Conservation (phyloP, 2,113 vertebrate species). For the Spea multiplicata region DNA sequence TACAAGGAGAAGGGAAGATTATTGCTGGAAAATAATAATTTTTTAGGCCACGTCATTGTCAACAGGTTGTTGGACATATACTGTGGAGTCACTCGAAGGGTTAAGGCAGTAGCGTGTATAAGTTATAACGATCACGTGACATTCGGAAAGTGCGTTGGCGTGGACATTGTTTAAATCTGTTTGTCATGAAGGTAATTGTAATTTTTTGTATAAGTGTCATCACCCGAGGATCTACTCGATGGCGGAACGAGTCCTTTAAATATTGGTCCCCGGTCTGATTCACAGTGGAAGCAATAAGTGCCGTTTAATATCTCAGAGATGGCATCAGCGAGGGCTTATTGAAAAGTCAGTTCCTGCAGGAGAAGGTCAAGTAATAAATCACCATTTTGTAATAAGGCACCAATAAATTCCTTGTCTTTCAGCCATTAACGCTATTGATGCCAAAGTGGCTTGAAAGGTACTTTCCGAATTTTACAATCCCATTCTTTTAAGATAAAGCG, state of each 20-base stretch:
- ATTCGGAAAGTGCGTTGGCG: too few relatives aligned
- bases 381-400: neutral
- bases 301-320: neutral
- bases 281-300: neutral
- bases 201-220: neutral
- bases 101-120: too few relatives aligned
- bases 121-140: too few relatives aligned
- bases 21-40: too few relatives aligned
- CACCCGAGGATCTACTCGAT: neutral
- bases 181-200: too few relatives aligned
- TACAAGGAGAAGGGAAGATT: too few relatives aligned
- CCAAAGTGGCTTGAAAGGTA: neutral
- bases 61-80: too few relatives aligned
- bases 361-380: slow-evolving; percentile 1
- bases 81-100: too few relatives aligned
- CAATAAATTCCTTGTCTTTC: neutral
- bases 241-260: neutral
- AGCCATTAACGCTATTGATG: neutral
- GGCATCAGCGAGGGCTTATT: neutral
- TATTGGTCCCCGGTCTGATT: neutral
- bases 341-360: neutral
- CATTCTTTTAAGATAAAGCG: neutral
- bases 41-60: too few relatives aligned
- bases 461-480: too few relatives aligned
- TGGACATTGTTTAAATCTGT: too few relatives aligned